Percentiles rank a stretch among this genome's conserved stretches.
phyloP scores from a whole-genome alignment of 2,888 invertebrate genomes.

The Cylloceria caligata region DNA sequence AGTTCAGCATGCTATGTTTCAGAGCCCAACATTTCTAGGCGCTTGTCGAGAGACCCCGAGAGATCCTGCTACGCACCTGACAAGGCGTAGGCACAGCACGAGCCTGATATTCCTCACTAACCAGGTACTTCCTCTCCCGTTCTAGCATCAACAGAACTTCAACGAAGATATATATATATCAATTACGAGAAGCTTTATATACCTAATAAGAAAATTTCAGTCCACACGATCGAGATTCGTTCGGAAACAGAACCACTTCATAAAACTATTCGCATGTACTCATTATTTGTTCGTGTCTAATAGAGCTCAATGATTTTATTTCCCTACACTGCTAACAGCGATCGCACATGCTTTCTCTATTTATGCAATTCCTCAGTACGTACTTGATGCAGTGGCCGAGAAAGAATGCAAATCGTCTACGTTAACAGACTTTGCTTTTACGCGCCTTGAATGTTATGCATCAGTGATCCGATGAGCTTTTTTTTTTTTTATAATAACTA shows the following conservation, averaged over 20 bases:
- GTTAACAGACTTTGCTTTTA: slow-evolving; percentile 51
- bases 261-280: slow-evolving; percentile 28
- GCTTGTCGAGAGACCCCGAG: slow-evolving; percentile 79
- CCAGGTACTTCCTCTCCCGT: slow-evolving; percentile 85
- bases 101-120: slow-evolving; percentile 88
- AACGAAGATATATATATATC: slow-evolving; percentile 54
- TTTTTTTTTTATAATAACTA: slow-evolving; percentile 17
- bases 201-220: slow-evolving; percentile 36
- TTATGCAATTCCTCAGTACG: slow-evolving; percentile 7
- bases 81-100: slow-evolving; percentile 91
- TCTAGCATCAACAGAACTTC: slow-evolving; percentile 54
- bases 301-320: slow-evolving; percentile 19
- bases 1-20: slow-evolving; percentile 85
- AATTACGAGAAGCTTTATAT: slow-evolving; percentile 8
- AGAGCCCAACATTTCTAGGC: slow-evolving; percentile 86
- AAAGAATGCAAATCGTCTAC: slow-evolving; percentile 21
- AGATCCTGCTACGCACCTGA: slow-evolving; percentile 88
- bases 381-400: slow-evolving; percentile 28
- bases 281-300: slow-evolving; percentile 7
- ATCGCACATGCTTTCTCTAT: slow-evolving; percentile 38
- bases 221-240: slow-evolving; percentile 39
- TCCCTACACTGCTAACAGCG: slow-evolving; percentile 22
- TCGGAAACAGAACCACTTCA: slow-evolving; percentile 17
- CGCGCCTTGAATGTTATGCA: slow-evolving; percentile 54
- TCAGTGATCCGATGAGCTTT: slow-evolving; percentile 31